These are phyloP conservation scores for Thermophis baileyi DNA, from an alignment of 2,113 vertebrate species.

Conservation along the genomic window DNA sequence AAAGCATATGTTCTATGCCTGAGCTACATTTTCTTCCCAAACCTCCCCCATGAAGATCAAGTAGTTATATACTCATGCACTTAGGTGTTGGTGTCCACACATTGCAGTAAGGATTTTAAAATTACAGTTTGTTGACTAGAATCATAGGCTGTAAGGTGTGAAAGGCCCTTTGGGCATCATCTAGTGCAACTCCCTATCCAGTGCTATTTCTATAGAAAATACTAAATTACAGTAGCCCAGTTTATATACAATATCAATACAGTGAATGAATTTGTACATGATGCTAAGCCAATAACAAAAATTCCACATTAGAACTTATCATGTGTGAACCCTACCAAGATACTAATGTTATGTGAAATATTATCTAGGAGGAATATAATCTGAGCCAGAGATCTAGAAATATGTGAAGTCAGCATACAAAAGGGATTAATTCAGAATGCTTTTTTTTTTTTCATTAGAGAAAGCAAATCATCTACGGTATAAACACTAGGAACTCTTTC, in stretches of 20 bases:
- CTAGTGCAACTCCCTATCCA: background rate
- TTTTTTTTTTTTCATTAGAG: background rate
- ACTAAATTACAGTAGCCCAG: background rate
- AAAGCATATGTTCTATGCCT: background rate
- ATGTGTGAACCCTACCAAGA: background rate
- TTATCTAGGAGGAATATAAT: background rate
- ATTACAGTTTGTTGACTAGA: background rate
- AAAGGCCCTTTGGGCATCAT: background rate
- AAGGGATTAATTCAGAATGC: background rate
- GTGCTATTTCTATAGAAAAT: background rate
- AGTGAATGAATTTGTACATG: background rate
- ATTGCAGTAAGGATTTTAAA: background rate
- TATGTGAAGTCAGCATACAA: background rate
- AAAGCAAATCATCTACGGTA: background rate
- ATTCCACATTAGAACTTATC: background rate
- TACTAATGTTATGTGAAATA: background rate
- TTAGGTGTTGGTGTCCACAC: background rate
- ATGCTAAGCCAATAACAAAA: background rate
- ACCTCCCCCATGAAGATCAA: background rate
- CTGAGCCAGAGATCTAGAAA: background rate
- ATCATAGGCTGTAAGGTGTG: background rate
- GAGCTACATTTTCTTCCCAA: background rate
- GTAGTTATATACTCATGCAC: background rate
- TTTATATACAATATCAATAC: background rate
- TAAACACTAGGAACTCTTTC: background rate